Evolutionary conservation across 1,140 invertebrate genomes (phyloP), one percentile per base, ranked within the genome.

Genomic region (Penaeus japonicus): DNA sequence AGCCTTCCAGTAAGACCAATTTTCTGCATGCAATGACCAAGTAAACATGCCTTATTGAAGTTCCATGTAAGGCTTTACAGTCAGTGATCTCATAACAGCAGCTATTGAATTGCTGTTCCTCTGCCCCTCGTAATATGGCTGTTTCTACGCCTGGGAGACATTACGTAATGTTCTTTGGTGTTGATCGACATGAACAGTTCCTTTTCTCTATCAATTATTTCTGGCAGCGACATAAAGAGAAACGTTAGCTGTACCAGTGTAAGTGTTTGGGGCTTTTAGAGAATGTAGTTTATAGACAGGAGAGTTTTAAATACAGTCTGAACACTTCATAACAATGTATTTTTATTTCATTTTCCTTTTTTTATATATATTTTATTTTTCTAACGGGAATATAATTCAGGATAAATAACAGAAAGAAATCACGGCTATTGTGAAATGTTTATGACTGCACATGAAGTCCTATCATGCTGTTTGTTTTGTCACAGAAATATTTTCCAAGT

Each of bases 11-110:
- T 80, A 84, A 85, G 77, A 32, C 85, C 35, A 59, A 79, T 87
- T 62, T 32, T 86, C 75, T 47, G 18, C 20, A 22, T 55, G 24
- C 47, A 47, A 15, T 87, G n/a, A 70, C 20, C 77, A 53, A 81
- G 85, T 79, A 80, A 87, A 87, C 80, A 30, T 70, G 85, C 85
- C 85, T 87, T 87, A 87, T 57, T 87, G 75, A 87, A 79, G 54
- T 55, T 62, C 57, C 85, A 65, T 62, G 53, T 84, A 84, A 84
- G 62, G 39, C 83, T 84, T 47, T 70, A 84, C 32, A 84, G 55
- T 70, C 53, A 53, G 39, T 75, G 39, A 73, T 84, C 57, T 84
- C 83, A 84, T 27, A 32, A 47, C 53, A 24, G 54, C 75, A 75
- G 57, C 30, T n/a, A 75, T 47, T 84, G n/a, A 84, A 70, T 54